Conservation (phyloP, 2,888 invertebrate species). For the Metacarcinus magister region DNA sequence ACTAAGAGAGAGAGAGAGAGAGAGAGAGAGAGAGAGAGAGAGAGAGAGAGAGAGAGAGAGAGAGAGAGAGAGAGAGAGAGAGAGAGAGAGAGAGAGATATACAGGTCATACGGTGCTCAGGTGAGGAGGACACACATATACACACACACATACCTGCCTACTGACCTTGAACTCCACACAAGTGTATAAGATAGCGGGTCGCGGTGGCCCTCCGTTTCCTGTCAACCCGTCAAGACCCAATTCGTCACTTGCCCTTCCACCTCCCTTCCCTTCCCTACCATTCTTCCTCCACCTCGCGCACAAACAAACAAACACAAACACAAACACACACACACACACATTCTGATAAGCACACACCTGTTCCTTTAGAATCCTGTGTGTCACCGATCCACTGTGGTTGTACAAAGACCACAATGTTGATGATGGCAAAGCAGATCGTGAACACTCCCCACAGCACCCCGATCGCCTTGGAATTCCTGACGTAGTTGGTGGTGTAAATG, state of each 20-base stretch:
- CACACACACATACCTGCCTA: background rate
- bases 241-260: background rate
- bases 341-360: slow-evolving; percentile 86
- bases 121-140: background rate
- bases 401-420: slow-evolving; percentile 96
- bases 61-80: slow-evolving; percentile 40
- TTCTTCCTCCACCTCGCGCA: background rate
- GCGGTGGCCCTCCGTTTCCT: background rate
- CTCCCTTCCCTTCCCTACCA: background rate
- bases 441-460: slow-evolving; percentile 99
- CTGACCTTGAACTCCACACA: slow-evolving; percentile 13
- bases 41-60: slow-evolving; percentile 54
- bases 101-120: slow-evolving; percentile 26
- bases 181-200: background rate
- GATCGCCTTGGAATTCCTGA: slow-evolving; percentile 88
- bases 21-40: slow-evolving; percentile 51
- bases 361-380: slow-evolving; percentile 90
- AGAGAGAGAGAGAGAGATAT: slow-evolving; percentile 4
- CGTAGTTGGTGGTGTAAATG: slow-evolving; percentile 73
- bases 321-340: background rate
- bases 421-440: slow-evolving; percentile 98
- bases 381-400: slow-evolving; percentile 93
- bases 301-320: no score
- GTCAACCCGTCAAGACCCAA: background rate
- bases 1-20: background rate